Evolutionary conservation across 2,113 vertebrate genomes (phyloP), one percentile per base, ranked within the genome.

Genomic region (Elephas maximus): DNA sequence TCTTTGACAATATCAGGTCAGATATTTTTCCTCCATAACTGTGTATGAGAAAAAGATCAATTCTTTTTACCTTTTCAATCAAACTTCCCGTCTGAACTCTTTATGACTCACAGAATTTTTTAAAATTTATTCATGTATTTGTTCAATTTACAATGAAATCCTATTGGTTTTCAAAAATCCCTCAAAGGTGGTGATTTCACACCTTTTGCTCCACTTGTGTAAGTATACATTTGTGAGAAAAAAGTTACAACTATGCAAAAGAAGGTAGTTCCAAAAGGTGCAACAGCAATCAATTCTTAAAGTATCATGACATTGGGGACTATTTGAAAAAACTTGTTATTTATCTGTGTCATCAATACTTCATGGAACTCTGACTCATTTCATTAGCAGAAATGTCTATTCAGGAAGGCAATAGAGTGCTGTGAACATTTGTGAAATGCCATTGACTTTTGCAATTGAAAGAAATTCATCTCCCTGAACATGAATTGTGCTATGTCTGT

Each of bases 371-470:
- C 85, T 51, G 74, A 94, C 63, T 95, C 69, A 85, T 92, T 96
- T 96, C 89, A 82, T 97, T 96, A 95, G 93, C 37, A 93, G 87
- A 92, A 97, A 97, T 92, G 88, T 87, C 86, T 97, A 85, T 91
- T 51, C 73, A 51, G 73, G 83, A 97, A 97, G 95, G 97, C 96
- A 97, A 95, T 97, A 97, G 73, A 97, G 44, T 88, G 82, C 88
- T 67, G 81, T 96, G 85, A 98, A 82, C 74, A 91, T 90, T 97
- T 97, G 95, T 96, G 92, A 97, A 95, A 93, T 94, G 88, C 95
- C 93, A 96, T 95, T 95, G 97, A 97, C 97, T 98, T 98, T 92
- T 94, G 88, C 85, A 96, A 83, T 91, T 92, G 96, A 51, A 81
- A 95, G 85, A 95, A 96, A 96, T 96, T 81, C 62, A 96, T 97